These are phyloP conservation scores for Hetaerina americana DNA, from an alignment of 1,140 invertebrate genomes.

Conservation along the genomic window DNA sequence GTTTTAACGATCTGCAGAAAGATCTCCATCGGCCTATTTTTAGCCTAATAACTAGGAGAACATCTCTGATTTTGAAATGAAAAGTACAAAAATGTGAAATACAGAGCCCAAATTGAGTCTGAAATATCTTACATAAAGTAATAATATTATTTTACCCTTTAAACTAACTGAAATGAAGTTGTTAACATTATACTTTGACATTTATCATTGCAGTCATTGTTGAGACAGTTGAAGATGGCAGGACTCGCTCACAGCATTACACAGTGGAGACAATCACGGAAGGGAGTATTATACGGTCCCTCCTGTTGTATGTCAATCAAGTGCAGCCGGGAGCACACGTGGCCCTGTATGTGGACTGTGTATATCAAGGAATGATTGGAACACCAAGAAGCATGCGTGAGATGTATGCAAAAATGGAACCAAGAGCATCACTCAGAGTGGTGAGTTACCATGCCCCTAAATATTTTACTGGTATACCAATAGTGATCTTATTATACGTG, in stretches of 20 bases:
- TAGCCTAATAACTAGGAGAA: too few species aligned
- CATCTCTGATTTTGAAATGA: too few species aligned
- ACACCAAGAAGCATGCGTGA: slow-evolving; percentile 34
- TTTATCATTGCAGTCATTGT: slow-evolving; percentile 35
- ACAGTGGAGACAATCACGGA: slow-evolving; percentile 20
- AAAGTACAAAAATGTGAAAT: too few species aligned
- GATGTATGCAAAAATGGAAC: slow-evolving; percentile 23
- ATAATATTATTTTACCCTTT: too few species aligned
- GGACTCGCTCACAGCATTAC: slow-evolving; percentile 33
- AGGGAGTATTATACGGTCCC: slow-evolving; percentile 31
- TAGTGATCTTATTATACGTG: too few species aligned
- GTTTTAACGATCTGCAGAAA: too few species aligned
- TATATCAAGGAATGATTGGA: slow-evolving; percentile 35
- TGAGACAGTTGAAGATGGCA: slow-evolving; percentile 37
- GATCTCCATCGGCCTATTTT: too few species aligned
- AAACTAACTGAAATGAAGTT: too few species aligned
- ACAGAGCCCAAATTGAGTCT: too few species aligned
- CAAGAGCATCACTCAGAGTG: background rate
- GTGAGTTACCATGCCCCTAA: too few species aligned
- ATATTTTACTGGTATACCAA: too few species aligned
- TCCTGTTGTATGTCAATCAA: slow-evolving; percentile 33
- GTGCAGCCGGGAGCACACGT: slow-evolving; percentile 32
- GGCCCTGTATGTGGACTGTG: slow-evolving; percentile 43
- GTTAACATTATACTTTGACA: background rate
- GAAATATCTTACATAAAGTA: too few species aligned